phyloP scores from a whole-genome alignment of 2,113 vertebrate species.

The Sylvia atricapilla region DNA sequence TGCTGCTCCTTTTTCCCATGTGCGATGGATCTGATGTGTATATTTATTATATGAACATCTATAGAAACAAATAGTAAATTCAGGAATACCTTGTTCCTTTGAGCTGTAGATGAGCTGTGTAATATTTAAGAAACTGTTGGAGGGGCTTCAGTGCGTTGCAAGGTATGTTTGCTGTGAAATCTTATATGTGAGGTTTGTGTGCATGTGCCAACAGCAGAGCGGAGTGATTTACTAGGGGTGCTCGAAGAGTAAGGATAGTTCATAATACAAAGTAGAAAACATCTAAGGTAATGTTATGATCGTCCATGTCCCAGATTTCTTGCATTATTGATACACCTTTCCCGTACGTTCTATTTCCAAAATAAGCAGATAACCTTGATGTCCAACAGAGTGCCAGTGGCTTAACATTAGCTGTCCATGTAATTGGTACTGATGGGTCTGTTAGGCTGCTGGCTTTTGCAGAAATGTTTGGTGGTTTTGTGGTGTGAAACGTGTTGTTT shows the following conservation, averaged over 20 bases:
- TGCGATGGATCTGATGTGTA: neutral
- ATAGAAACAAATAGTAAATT: neutral
- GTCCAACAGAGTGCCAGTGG: neutral
- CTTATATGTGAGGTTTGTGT: neutral
- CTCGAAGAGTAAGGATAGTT: neutral
- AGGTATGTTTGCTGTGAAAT: neutral
- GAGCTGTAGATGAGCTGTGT: neutral
- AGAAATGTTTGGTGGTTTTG: constrained; percentile 37
- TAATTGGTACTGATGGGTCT: neutral
- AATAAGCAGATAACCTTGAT: neutral
- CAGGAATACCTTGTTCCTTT: neutral
- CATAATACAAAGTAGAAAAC: neutral
- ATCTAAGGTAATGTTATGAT: neutral
- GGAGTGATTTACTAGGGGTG: neutral
- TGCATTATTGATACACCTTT: neutral
- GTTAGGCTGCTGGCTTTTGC: neutral
- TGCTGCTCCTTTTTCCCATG: neutral
- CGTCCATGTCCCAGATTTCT: neutral
- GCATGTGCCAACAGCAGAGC: neutral
- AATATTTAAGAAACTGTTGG: neutral
- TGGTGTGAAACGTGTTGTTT: constrained; percentile 10
- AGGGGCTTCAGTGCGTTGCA: neutral
- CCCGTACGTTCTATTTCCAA: neutral
- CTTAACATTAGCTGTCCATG: neutral
- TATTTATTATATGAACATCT: neutral